Conservation (phyloP, 2,888 invertebrate species). For the Cephus sareptanus region DNA sequence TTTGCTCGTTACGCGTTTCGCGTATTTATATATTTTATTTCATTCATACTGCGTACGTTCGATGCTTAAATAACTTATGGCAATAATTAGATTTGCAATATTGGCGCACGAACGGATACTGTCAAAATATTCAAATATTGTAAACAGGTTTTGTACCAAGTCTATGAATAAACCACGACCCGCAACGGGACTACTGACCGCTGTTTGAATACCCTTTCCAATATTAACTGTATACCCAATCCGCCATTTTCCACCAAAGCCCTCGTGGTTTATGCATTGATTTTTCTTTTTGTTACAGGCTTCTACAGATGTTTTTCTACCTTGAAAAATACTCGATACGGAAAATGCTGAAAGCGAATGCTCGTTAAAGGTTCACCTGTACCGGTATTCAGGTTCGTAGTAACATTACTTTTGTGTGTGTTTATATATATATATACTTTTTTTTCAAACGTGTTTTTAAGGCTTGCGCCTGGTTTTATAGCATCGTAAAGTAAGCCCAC, state of each 20-base stretch:
- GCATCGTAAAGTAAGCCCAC: slow-evolving; percentile 41
- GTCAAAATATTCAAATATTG: too few relatives aligned
- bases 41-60: background rate
- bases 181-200: background rate
- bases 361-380: background rate
- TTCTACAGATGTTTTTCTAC: background rate
- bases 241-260: background rate
- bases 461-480: slow-evolving; percentile 39
- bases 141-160: background rate
- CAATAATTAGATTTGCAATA: background rate
- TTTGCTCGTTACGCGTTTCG: background rate
- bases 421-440: background rate
- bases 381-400: background rate
- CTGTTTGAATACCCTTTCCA: background rate
- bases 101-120: background rate
- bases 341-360: background rate
- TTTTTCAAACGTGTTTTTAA: slow-evolving; percentile 33
- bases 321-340: background rate
- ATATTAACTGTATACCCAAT: background rate
- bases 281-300: background rate
- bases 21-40: background rate
- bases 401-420: background rate
- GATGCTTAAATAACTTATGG: too few relatives aligned
- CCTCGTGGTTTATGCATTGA: background rate
- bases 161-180: background rate